Base-by-base conservation (phyloP, 2,888 invertebrate genomes). In the Lordiphosa fenestrarum region DNA sequence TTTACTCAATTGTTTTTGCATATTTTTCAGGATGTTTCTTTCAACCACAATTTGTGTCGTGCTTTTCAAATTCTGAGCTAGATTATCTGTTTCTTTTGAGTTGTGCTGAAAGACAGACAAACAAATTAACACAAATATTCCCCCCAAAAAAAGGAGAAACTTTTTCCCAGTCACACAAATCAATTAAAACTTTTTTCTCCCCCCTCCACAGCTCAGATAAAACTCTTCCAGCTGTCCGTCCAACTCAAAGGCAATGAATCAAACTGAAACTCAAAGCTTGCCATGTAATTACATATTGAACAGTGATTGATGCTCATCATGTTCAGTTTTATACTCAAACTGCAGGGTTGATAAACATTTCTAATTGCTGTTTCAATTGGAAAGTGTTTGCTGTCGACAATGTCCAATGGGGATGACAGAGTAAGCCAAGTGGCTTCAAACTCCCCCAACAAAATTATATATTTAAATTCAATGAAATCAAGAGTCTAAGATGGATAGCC, bases 311-410 rank as follows among this genome's bases (percentile, higher is more conserved):
- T 71, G 57, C 30, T 30, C 30, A 30, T 30, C 30, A 30, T 30
- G 30, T 30, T 30, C 30, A 30, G 30, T 30, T 42, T 46, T 37
- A 36, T 7, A 48, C 37, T 19, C 12, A n/a, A 23, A 36, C 25
- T 35, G 21, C 3, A 25, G 42, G 12, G 2, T 23, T 12, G 49
- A 55, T 41, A 54, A 63, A 33, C 56, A 49, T 15, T 36, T 44
- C 51, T 66, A 66, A 67, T 60, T 67, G 60, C 42, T 67, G 53
- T 67, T 66, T 53, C 51, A 60, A 66, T 67, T 41, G 50, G 46
- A 39, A 46, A 39, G 53, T 54, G 53, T 61, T 56, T 56, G 56
- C 21, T 13, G 21, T 35, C 38, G n/a, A 21, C 35, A 30, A 47
- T 47, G 49, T 61, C 53, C 44, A 53, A 56, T 57, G 35, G 61